These are phyloP conservation scores for Sinelater perroti DNA, from an alignment of 2,888 invertebrate genomes.

Conservation along the genomic window DNA sequence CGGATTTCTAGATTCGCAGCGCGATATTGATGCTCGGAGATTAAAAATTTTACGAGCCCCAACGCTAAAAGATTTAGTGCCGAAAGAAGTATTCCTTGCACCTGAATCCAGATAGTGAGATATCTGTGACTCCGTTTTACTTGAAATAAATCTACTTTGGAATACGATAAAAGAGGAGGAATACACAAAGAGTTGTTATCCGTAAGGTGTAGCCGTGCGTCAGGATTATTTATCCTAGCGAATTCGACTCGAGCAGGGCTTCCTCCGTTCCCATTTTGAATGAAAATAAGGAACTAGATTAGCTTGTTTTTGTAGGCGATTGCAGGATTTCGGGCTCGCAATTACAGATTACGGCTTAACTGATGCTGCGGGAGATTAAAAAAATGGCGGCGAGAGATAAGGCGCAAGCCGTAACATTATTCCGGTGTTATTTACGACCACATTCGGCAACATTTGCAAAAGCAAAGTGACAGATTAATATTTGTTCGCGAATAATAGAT, in stretches of 20 bases:
- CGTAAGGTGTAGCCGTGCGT: conserved; percentile 16
- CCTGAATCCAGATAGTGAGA: conserved; percentile 32
- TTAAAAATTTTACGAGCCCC: conserved; percentile 29
- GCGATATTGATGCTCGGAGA: conserved; percentile 17
- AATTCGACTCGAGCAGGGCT: conserved; percentile 17
- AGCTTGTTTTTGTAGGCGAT: conserved; percentile 12
- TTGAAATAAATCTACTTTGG: conserved; percentile 33
- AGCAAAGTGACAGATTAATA: conserved; percentile 37
- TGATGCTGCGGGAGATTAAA: conserved; percentile 6
- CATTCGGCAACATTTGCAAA: conserved; percentile 29
- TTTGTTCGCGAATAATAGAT: conserved; percentile 37
- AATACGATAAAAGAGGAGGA: conserved; percentile 33
- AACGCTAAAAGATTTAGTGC: conserved; percentile 26
- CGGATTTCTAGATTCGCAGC: background rate
- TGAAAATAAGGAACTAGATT: conserved; percentile 17
- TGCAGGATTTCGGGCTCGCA: conserved; percentile 9
- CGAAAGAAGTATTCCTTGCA: conserved; percentile 33
- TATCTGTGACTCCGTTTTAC: conserved; percentile 30
- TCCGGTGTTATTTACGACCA: conserved; percentile 21
- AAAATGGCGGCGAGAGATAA: conserved; percentile 9
- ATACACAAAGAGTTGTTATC: conserved; percentile 24
- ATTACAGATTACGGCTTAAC: conserved; percentile 9
- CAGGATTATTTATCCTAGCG: conserved; percentile 27
- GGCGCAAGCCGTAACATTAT: conserved; percentile 19
- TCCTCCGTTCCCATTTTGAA: conserved; percentile 16